Conservation (phyloP, 2,113 vertebrate genomes). For the Sapayoa aenigma region DNA sequence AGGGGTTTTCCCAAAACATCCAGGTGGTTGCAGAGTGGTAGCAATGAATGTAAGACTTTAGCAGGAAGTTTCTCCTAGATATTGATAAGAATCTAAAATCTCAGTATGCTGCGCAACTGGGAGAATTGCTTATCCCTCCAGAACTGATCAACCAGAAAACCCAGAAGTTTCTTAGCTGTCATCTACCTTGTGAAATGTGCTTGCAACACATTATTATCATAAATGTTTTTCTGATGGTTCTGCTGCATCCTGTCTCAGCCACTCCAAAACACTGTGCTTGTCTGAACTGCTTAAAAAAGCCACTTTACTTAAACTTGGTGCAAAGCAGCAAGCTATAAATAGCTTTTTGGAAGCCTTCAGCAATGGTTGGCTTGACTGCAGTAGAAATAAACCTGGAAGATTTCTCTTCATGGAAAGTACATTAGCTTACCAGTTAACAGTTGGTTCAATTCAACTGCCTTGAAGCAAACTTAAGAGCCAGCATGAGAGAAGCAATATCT, state of each 20-base stretch:
- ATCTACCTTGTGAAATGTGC: background rate
- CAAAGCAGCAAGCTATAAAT: conserved; percentile 5
- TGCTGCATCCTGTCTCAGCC: background rate
- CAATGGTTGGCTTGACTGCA: background rate
- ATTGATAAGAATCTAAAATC: background rate
- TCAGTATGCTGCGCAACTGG: background rate
- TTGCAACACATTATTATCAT: background rate
- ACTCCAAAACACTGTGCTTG: background rate
- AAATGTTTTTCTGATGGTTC: background rate
- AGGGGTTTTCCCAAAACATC: background rate
- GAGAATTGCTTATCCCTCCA: background rate
- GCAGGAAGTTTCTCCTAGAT: background rate
- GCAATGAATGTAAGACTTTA: background rate
- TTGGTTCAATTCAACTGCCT: background rate
- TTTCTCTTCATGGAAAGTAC: background rate
- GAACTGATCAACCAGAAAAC: background rate
- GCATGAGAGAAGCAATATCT: background rate
- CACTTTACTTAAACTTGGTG: background rate
- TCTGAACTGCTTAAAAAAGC: background rate
- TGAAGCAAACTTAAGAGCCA: background rate
- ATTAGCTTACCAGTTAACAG: background rate
- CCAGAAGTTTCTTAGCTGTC: background rate
- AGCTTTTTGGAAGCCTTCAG: background rate
- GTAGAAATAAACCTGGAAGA: background rate
- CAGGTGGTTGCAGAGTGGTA: background rate